Conservation (phyloP, 2,113 vertebrate species). For the Caretta caretta region DNA sequence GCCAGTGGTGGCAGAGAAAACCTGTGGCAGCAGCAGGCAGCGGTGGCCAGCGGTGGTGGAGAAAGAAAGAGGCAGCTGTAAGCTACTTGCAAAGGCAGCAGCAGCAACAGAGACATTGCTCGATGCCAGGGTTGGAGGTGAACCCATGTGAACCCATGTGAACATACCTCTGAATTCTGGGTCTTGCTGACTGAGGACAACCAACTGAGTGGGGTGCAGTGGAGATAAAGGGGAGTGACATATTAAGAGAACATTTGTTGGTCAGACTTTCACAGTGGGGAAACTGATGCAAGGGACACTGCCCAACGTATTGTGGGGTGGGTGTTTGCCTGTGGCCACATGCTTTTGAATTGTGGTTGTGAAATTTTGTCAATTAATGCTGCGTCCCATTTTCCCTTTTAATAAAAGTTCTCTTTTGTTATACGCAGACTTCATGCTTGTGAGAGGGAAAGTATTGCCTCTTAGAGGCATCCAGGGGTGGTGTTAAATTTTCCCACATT, state of each 20-base stretch:
- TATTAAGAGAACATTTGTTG: background rate
- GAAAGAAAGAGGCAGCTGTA: no score
- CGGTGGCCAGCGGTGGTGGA: no score
- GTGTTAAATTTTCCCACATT: background rate
- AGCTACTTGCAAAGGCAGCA: no score
- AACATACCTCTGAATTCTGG: background rate
- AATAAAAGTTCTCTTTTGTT: background rate
- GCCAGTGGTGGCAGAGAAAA: no score
- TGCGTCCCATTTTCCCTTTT: background rate
- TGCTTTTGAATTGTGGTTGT: background rate
- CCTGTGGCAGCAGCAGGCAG: no score
- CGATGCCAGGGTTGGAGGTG: background rate
- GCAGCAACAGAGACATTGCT: no score
- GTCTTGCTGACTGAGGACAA: background rate
- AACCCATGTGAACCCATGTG: no score
- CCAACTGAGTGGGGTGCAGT: background rate
- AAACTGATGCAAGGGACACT: background rate
- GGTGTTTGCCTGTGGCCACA: background rate
- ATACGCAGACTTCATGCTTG: background rate
- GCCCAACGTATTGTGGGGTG: background rate
- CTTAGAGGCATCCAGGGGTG: background rate
- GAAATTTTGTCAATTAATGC: background rate
- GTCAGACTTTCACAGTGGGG: background rate
- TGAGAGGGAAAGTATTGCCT: background rate
- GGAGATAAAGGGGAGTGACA: background rate